These are phyloP conservation scores for Deilephila porcellus DNA, from an alignment of 2,888 invertebrate species.

Conservation along the genomic window DNA sequence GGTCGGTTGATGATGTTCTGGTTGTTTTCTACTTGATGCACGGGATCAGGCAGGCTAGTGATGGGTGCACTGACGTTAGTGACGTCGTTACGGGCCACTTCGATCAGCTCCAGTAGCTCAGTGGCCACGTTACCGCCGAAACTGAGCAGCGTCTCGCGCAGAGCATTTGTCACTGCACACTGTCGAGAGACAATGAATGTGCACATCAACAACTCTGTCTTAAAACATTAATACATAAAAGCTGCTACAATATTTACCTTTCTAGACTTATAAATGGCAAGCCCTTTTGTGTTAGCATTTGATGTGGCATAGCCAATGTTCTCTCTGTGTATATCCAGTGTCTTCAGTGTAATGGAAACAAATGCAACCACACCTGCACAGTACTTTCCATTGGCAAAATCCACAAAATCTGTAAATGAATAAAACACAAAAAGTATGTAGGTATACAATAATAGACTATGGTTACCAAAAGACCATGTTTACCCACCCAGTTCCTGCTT, in stretches of 20 bases:
- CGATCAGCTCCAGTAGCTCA: slow-evolving; percentile 65
- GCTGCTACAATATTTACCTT: slow-evolving; percentile 58
- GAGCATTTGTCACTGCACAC: slow-evolving; percentile 78
- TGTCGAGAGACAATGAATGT: slow-evolving; percentile 42
- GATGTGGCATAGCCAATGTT: slow-evolving; percentile 79
- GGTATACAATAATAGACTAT: not conserved
- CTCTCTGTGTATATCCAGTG: slow-evolving; percentile 74
- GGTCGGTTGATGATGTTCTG: slow-evolving; percentile 57
- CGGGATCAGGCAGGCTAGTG: slow-evolving; percentile 36
- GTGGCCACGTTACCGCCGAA: slow-evolving; percentile 75
- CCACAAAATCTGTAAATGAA: slow-evolving; percentile 72
- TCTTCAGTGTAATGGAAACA: slow-evolving; percentile 73
- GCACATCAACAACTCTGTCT: not conserved
- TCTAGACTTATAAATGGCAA: slow-evolving; percentile 76
- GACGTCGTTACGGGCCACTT: slow-evolving; percentile 48
- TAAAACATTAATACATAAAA: not conserved
- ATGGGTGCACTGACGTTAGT: slow-evolving; percentile 14
- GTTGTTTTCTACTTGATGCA: slow-evolving; percentile 56
- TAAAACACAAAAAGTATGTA: not conserved
- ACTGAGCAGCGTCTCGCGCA: slow-evolving; percentile 75
- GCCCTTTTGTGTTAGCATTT: slow-evolving; percentile 66
- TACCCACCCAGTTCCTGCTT: slow-evolving; percentile 78
- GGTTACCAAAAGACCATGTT: not conserved
- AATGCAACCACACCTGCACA: slow-evolving; percentile 76
- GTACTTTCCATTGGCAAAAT: slow-evolving; percentile 71